Conservation (phyloP, 2,797 vertebrate genomes). For the Pangasius mekongensis region DNA sequence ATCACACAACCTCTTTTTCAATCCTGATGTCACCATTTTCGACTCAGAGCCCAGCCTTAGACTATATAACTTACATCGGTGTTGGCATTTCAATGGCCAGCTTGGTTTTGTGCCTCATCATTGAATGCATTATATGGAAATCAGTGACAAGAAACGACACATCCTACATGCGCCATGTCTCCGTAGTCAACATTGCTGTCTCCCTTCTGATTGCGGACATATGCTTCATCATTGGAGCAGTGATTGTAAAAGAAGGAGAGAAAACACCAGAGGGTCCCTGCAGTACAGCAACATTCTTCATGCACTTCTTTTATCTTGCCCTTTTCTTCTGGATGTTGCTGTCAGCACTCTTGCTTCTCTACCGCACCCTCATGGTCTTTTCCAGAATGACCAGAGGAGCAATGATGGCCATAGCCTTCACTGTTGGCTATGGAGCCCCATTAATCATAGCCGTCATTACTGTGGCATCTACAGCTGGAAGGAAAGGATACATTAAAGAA, state of each 20-base stretch:
- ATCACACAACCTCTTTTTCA: constrained; percentile 90
- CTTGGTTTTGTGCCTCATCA: constrained; percentile 81
- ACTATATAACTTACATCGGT: constrained; percentile 81
- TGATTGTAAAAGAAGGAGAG: constrained; percentile 63
- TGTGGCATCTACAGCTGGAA: constrained; percentile 79
- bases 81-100: constrained; percentile 83
- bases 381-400: constrained; percentile 74
- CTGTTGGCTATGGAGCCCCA: constrained; percentile 84
- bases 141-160: constrained; percentile 82
- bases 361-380: constrained; percentile 82
- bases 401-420: constrained; percentile 81
- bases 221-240: constrained; percentile 81
- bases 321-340: constrained; percentile 94
- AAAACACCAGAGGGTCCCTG: constrained; percentile 64
- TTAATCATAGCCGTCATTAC: constrained; percentile 82
- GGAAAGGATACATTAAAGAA: constrained; percentile 67
- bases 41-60: constrained; percentile 29
- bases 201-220: constrained; percentile 86
- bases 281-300: constrained; percentile 82
- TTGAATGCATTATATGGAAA: constrained; percentile 87
- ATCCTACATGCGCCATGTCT: constrained; percentile 85
- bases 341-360: constrained; percentile 85
- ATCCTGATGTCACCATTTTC: constrained; percentile 86
- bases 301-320: constrained; percentile 90
- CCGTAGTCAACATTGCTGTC: constrained; percentile 85